These are phyloP conservation scores for Nymphalis urticae DNA, from an alignment of 2,888 invertebrate species.

Conservation along the genomic window DNA sequence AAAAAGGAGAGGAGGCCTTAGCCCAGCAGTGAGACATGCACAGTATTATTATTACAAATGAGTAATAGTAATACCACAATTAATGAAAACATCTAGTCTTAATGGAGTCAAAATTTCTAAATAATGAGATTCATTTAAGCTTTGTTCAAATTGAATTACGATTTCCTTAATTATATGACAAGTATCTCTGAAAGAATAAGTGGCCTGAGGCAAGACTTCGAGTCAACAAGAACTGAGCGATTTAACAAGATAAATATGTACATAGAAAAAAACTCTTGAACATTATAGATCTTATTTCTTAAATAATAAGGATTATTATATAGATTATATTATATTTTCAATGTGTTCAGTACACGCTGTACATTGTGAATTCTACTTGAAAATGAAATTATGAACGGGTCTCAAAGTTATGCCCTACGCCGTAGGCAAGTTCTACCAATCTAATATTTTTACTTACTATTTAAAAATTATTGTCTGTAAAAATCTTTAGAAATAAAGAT, in stretches of 20 bases:
- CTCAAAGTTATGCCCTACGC: slow-evolving; percentile 19
- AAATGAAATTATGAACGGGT: slow-evolving; percentile 21
- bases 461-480: slow-evolving; percentile 11
- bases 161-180: slow-evolving; percentile 67
- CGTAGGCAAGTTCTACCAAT: slow-evolving; percentile 9
- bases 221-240: slow-evolving; percentile 8
- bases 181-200: slow-evolving; percentile 64
- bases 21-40: too few species aligned
- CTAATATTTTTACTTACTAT: slow-evolving; percentile 8
- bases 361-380: slow-evolving; percentile 12
- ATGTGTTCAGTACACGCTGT: background rate
- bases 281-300: slow-evolving; percentile 13
- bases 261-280: background rate
- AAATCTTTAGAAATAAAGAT: slow-evolving; percentile 1
- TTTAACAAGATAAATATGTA: background rate
- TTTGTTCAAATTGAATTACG: slow-evolving; percentile 67
- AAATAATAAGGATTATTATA: slow-evolving; percentile 3
- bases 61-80: slow-evolving; percentile 38
- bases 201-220: slow-evolving; percentile 47
- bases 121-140: slow-evolving; percentile 52
- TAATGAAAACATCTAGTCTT: slow-evolving; percentile 51
- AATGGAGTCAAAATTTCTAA: slow-evolving; percentile 44
- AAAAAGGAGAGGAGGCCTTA: too few species aligned
- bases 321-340: background rate
- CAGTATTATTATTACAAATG: background rate